Evolutionary conservation across 1,140 invertebrate species (phyloP).

Genomic region (Phenacoccus solenopsis): DNA sequence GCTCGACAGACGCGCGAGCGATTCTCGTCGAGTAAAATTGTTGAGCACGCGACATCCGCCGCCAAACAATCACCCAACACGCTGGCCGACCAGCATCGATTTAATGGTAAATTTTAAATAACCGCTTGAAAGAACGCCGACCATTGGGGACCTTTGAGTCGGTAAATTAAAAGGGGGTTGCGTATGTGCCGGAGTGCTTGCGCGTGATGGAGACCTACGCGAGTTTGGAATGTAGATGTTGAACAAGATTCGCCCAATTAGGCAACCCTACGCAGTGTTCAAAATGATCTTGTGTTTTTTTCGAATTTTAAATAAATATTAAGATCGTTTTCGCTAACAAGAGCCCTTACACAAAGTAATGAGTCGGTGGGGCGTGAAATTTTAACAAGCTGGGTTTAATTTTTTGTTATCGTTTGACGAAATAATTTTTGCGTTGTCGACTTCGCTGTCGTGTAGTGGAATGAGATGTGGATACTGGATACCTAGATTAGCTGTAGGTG

Average conservation of each 20-base stretch:
- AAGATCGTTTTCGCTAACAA: neutral
- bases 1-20: neutral
- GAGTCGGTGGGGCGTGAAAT: neutral
- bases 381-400: neutral
- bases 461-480: too few species aligned
- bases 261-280: neutral
- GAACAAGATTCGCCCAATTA: neutral
- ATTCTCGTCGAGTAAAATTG: neutral
- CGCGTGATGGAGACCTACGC: neutral
- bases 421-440: too few species aligned
- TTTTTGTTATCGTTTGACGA: too few species aligned
- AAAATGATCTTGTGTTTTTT: neutral
- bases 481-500: too few species aligned
- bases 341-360: neutral
- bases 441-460: too few species aligned
- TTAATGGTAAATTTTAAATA: conserved; percentile 13
- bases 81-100: neutral
- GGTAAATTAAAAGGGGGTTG: neutral
- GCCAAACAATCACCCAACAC: conserved; percentile 8
- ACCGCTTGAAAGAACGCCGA: neutral
- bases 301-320: neutral
- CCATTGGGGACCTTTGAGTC: neutral
- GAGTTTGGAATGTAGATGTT: neutral
- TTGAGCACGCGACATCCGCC: conserved; percentile 10
- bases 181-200: too few species aligned